A percentile compares a stretch with the other conserved stretches of the same genome.
Conservation (phyloP, 1,140 invertebrate species). For the Drosophila fuyamai region DNA sequence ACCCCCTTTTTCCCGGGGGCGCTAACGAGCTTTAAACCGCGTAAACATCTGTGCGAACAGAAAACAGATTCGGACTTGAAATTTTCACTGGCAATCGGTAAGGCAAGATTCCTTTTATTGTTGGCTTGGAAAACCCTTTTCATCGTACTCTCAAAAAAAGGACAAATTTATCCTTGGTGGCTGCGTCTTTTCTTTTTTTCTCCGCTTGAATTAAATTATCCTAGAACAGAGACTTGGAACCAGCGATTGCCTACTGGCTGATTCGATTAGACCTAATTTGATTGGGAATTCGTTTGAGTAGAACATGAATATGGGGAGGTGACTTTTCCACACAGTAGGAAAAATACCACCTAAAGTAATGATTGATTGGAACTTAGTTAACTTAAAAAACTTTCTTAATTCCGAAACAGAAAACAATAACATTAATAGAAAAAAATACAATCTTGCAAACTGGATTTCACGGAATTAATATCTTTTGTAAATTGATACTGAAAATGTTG, state of each 20-base stretch:
- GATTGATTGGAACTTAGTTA: neutral
- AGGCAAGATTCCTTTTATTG: constrained; percentile 31
- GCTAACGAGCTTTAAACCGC: constrained; percentile 72
- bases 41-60: constrained; percentile 72
- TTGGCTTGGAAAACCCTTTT: constrained; percentile 39
- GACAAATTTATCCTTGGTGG: constrained; percentile 27
- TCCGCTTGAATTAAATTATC: constrained; percentile 18
- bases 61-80: constrained; percentile 37
- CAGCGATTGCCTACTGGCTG: constrained; percentile 31
- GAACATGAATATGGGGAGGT: constrained; percentile 9
- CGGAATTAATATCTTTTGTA: too few relatives aligned
- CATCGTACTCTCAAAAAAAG: constrained; percentile 6
- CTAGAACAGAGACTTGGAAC: constrained; percentile 5
- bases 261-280: constrained; percentile 48
- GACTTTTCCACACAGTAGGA: neutral
- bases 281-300: constrained; percentile 46
- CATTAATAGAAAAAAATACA: too few relatives aligned
- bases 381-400: neutral
- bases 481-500: too few relatives aligned
- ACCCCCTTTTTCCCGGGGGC: constrained; percentile 15
- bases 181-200: constrained; percentile 24
- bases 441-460: too few relatives aligned
- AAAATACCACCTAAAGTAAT: neutral
- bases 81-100: constrained; percentile 11
- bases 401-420: neutral